Conservation (phyloP, 1,140 invertebrate species). For the Drosophila oshimai region DNA sequence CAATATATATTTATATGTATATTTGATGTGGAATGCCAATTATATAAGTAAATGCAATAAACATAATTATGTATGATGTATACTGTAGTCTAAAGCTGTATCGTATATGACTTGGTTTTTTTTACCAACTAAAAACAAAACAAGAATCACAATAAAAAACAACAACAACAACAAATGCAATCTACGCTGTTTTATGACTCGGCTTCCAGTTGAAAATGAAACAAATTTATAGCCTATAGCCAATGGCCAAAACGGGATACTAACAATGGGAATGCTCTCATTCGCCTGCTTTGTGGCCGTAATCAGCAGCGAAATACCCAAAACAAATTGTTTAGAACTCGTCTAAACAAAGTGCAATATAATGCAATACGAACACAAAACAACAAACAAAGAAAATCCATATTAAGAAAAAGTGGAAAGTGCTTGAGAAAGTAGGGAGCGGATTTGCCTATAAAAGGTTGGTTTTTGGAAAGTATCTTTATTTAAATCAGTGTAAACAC, state of each 20-base stretch:
- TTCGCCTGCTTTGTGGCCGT: conserved; percentile 1
- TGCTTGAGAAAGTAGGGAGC: neutral
- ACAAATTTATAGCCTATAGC: neutral
- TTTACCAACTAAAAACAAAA: conserved; percentile 38
- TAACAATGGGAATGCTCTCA: conserved; percentile 15
- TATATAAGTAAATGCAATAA: conserved; percentile 48
- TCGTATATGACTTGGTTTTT: conserved; percentile 30
- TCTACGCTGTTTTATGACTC: neutral
- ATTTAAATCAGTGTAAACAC: too few relatives aligned
- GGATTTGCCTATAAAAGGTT: neutral
- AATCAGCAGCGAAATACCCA: conserved; percentile 1
- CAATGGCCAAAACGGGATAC: neutral
- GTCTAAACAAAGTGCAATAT: conserved; percentile 18
- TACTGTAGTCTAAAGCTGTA: conserved; percentile 40
- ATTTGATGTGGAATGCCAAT: conserved; percentile 39
- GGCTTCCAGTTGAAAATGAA: neutral
- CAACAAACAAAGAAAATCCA: conserved; percentile 2
- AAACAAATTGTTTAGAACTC: conserved; percentile 1
- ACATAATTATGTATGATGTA: conserved; percentile 28
- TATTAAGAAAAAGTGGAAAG: neutral
- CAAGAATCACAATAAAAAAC: conserved; percentile 23
- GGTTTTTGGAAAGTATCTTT: too few relatives aligned
- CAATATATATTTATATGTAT: conserved; percentile 1
- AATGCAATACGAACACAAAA: neutral
- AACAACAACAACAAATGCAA: conserved; percentile 9